phyloP scores from a whole-genome alignment of 2,113 vertebrate species.

The Xerus inauris region DNA sequence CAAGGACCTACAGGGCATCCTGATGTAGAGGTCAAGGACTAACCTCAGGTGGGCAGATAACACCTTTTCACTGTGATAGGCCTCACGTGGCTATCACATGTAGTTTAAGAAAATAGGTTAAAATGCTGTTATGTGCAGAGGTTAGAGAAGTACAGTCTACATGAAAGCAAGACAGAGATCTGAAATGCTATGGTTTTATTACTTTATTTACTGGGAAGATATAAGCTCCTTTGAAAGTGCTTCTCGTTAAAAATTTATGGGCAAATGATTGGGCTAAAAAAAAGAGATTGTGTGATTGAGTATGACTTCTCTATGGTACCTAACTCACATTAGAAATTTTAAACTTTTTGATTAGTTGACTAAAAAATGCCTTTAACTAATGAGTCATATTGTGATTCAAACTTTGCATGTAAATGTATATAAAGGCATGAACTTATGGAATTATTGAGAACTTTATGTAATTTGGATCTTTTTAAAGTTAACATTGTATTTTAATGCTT shows the following conservation, averaged over 20 bases:
- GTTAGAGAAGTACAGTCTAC: background rate
- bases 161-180: background rate
- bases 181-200: background rate
- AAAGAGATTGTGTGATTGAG: background rate
- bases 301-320: background rate
- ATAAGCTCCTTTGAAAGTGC: background rate
- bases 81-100: background rate
- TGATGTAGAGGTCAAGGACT: background rate
- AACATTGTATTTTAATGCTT: constrained; percentile 30
- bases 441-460: background rate
- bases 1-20: background rate
- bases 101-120: background rate
- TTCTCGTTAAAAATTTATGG: background rate
- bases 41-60: background rate
- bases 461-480: constrained; percentile 37
- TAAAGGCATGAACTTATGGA: background rate
- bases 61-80: background rate
- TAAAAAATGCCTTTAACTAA: constrained; percentile 35
- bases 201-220: background rate
- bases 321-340: background rate
- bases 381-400: background rate
- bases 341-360: background rate
- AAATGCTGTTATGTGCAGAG: background rate
- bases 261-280: background rate
- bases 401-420: background rate